Evolutionary conservation across 2,797 vertebrate genomes (phyloP), one percentile per base, ranked within the genome.

Genomic region (Sebastes itinus): DNA sequence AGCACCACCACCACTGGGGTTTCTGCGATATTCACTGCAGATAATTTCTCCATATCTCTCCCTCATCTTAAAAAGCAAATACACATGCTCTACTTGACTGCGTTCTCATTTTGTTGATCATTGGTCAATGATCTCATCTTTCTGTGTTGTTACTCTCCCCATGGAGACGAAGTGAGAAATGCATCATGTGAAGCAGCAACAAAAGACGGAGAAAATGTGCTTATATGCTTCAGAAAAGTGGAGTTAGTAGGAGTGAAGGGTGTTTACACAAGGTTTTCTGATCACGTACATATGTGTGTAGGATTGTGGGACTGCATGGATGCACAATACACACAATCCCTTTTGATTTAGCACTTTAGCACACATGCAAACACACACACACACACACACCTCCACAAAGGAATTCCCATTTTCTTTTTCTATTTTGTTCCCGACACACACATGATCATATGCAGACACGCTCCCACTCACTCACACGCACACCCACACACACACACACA

Each of bases 181-280:
- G 35, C 62, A 56, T 83, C 77, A 67, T 77, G 52, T 83, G 76
- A 80, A 79, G 63, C 63, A 61, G 68, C 71, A 84, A 77, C 81
- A 86, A 79, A 80, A 78, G 54, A 33, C 10, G 12, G 46, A 33
- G 66, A 68, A 72, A 78, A 77, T 71, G 63, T 87, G 79, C 68
- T 72, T 63, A 75, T 78, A 84, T 56, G 77, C 77, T 65, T 81
- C 59, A 65, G 62, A 81, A 77, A 77, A 66, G 81, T 71, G 13
- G 83, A 84, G 75, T 80, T 80, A 68, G 87, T 52, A 52, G 68
- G 59, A 90, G 77, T 60, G 71, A 82, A 60, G 64, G 35, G 46
- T 91, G 89, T 89, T 87, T 83, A 89, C 81, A 82, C 75, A 55
- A 62, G 63, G 77, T 20, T 88, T 84, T 90, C 85, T 87, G 79